Base-by-base conservation (phyloP, 2,888 invertebrate genomes). In the Lymantria dispar region DNA sequence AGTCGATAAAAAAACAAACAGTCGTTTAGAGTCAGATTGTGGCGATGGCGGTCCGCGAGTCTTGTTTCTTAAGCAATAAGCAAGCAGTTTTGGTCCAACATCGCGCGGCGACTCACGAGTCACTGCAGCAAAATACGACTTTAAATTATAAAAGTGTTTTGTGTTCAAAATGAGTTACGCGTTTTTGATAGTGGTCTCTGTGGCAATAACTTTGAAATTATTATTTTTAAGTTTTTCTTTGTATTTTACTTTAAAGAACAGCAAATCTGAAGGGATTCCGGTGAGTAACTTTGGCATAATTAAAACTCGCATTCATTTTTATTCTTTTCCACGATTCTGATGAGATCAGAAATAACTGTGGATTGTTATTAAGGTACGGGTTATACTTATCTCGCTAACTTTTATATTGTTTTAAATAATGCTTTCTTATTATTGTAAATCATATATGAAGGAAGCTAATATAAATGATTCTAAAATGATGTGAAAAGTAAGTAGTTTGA, bases 161-260 rank as follows among this genome's bases (percentile, higher is more conserved):
- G 8, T 11, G 8, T 11, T 29, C 78, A 54, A 2, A 47, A 85
- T 83, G 85, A 79, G 61, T 54, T 78, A 78, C 69, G 82, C 87
- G 33, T 90, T 90, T 66, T 64, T 90, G 54, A 84, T 89, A 63
- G 89, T 90, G 47, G 87, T 85, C 56, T 81, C 86, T 7, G 81
- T 87, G 36, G 90, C 90, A 8, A 80, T 90, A 37, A 82, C 85
- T 44, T 47, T 88, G 41, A 89, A 90, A 62, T 68, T 90, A 54
- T 57, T 88, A 61, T 90, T 90, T 65, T 70, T 90, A 57, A 83
- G 81, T 76, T 87, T 88, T 55, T 89, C 90, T 1, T 69, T 90
- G 60, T 87, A 87, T 67, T 79, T 83, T 58, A 87, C 87, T 7
- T 53, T 86, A 50, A 85, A 85, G 52, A 62, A 74, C 42, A 67